Percentiles rank a stretch among this genome's conserved stretches.
These are phyloP conservation scores for Monodelphis domestica DNA, from an alignment of 2,797 vertebrate species.

Conservation along the genomic window DNA sequence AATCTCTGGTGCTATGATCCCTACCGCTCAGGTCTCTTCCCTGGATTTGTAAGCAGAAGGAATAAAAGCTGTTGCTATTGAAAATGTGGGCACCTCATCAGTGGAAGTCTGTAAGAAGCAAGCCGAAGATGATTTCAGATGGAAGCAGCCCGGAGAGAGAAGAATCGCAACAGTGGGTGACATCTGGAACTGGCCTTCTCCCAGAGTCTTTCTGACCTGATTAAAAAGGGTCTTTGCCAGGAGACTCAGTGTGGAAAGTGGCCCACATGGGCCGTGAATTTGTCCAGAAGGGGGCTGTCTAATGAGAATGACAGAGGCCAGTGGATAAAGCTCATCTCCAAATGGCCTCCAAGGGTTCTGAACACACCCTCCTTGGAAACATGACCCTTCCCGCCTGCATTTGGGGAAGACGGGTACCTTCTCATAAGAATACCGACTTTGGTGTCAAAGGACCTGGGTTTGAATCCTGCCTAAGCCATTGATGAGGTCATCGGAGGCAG, in stretches of 20 bases:
- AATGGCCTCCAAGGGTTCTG: neutral
- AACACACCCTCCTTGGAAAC: neutral
- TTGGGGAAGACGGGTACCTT: too few species aligned
- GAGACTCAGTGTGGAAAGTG: neutral
- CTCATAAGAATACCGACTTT: too few species aligned
- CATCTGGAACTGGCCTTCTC: neutral
- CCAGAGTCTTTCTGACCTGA: neutral
- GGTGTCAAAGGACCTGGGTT: too few species aligned
- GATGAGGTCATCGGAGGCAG: neutral
- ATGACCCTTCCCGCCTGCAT: neutral
- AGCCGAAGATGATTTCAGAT: neutral
- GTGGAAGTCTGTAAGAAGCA: neutral
- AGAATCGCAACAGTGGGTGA: neutral
- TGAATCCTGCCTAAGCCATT: neutral
- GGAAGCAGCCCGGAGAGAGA: neutral
- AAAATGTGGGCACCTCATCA: neutral
- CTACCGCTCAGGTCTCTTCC: neutral
- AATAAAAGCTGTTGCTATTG: neutral
- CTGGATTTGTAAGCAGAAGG: neutral
- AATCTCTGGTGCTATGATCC: neutral
- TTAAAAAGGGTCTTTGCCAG: neutral
- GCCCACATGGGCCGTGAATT: neutral
- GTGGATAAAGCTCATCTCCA: neutral
- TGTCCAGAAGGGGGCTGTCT: neutral
- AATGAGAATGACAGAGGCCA: neutral